Base-by-base conservation (phyloP, 2,888 invertebrate species). In the Heteromurus nitidus region DNA sequence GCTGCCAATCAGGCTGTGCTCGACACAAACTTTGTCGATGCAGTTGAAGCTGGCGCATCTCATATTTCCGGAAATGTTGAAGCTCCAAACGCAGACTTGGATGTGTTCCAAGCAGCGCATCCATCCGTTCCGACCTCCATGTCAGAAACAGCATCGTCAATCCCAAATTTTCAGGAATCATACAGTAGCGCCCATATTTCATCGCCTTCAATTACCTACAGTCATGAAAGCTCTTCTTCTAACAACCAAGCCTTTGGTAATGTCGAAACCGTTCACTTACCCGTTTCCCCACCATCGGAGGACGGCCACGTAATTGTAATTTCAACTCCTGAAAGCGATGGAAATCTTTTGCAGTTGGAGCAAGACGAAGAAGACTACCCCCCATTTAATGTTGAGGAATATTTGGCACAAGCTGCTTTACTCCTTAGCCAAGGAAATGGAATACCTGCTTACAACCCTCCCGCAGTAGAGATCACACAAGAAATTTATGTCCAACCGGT, bases 401-500 rank as follows among this genome's bases (percentile, higher is more conserved):
- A 79, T 65, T 55, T 79, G 28, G 79, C 79, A 16, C 79, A 79
- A 36, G 70, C 70, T 26, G 79, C 65, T 7, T 28, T 70, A 2
- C 9, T 79, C 13, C 24, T 60, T 0, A 60, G 5, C 13, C 7
- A 36, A 9, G 36, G 13, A 9, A 13, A 36, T 36, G 7, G 13
- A 36, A 18, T 22, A 24, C 42, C 16, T 22, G 7, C 20, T 24
- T 3, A 28, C 28, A 58, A 24, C n/a, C 9, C 36, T n/a, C 30
- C 11, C n/a, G 11, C 47, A 47, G n/a, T n/a, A 11, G 47, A 47
- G 3, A n/a, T n/a, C n/a, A 47, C 13, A n/a, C n/a, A 36, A 36
- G 5, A 36, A 36, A 36, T 13, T 13, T 36, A 5, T n/a, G 47
- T 7, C 47, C n/a, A 47, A 5, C 36, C 36, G 5, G 36, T 13